Evolutionary conservation across 2,113 vertebrate genomes (phyloP).

Genomic region (Acinonyx jubatus): DNA sequence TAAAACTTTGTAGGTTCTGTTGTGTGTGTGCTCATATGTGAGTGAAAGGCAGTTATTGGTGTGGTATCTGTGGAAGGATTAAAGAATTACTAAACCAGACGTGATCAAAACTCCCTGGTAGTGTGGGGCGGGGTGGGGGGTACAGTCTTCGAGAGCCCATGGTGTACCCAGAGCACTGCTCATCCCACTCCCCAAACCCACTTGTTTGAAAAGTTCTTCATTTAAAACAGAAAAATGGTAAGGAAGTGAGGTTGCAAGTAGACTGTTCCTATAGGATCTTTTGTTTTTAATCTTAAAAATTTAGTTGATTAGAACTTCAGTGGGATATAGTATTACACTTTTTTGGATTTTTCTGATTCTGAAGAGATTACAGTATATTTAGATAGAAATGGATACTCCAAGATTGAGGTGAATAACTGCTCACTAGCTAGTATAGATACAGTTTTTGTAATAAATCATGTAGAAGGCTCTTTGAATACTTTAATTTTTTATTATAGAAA

Average conservation of each 20-base stretch:
- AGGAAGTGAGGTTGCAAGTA: not conserved
- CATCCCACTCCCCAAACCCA: not conserved
- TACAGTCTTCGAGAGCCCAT: not conserved
- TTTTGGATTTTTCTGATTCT: conserved; percentile 14
- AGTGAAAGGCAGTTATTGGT: not conserved
- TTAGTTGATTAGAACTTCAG: not conserved
- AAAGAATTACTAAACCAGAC: no score
- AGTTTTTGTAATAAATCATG: not conserved
- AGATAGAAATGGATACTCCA: not conserved
- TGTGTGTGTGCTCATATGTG: fast-evolving
- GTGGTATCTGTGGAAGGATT: not conserved
- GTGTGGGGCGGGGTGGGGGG: not conserved
- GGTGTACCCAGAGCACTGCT: not conserved
- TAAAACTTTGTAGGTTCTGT: not conserved
- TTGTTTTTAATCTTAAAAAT: not conserved
- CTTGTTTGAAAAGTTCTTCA: not conserved
- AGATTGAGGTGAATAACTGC: not conserved
- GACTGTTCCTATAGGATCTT: not conserved
- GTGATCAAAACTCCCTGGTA: not conserved
- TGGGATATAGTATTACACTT: not conserved
- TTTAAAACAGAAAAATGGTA: not conserved
- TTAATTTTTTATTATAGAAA: conserved; percentile 4
- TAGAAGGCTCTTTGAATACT: not conserved
- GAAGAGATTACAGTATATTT: not conserved
- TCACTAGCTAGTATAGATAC: not conserved